Conservation (phyloP, 1,140 invertebrate genomes). For the Steinernema khuongi region DNA sequence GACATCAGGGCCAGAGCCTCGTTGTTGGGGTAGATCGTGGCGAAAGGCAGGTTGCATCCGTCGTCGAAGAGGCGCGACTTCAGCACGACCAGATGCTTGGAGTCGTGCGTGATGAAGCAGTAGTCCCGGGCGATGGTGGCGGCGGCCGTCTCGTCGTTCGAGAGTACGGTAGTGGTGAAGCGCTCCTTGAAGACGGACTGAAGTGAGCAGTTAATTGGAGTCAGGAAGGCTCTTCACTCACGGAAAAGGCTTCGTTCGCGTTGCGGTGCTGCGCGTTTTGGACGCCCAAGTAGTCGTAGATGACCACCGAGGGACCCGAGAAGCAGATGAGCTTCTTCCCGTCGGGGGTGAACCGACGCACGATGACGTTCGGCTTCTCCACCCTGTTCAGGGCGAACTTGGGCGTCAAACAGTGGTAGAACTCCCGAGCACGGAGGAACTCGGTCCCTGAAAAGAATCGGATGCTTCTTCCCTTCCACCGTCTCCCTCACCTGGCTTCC, state of each 20-base stretch:
- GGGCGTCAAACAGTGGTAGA: slow-evolving; percentile 39
- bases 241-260: neutral
- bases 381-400: neutral
- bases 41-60: slow-evolving; percentile 22
- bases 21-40: slow-evolving; percentile 37
- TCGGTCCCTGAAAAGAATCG: slow-evolving; percentile 38
- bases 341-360: slow-evolving; percentile 45
- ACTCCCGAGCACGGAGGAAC: slow-evolving; percentile 42
- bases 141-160: slow-evolving; percentile 18
- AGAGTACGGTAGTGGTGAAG: slow-evolving; percentile 2
- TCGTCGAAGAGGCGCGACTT: slow-evolving; percentile 19
- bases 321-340: slow-evolving; percentile 37
- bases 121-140: slow-evolving; percentile 33
- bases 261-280: neutral
- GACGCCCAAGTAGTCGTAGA: slow-evolving; percentile 38
- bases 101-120: slow-evolving; percentile 38
- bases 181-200: neutral
- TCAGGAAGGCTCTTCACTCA: neutral
- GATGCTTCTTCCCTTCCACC: too few relatives aligned
- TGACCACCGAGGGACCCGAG: slow-evolving; percentile 18
- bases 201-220: slow-evolving; percentile 32
- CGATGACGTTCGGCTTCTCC: slow-evolving; percentile 37
- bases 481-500: slow-evolving; percentile 29
- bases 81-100: slow-evolving; percentile 39
- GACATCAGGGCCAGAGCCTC: slow-evolving; percentile 30